Evolutionary conservation across 2,797 vertebrate genomes (phyloP).

Genomic region (Lacerta viridis): DNA sequence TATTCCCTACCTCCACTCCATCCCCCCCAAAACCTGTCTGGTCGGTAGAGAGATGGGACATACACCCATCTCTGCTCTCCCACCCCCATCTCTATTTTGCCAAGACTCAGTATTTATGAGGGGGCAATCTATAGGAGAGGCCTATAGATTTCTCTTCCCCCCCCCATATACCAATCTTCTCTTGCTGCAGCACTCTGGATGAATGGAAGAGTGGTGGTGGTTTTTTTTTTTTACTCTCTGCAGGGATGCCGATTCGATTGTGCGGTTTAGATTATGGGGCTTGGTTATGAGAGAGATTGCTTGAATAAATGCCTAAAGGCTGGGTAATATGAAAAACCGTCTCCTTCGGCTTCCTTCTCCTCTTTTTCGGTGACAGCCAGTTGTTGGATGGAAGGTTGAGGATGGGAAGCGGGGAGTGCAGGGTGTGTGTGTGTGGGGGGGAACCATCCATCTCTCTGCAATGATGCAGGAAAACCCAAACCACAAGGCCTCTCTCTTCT

Average conservation of each 20-base stretch:
- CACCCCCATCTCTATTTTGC: not conserved
- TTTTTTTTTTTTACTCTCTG: slow-evolving; percentile 11
- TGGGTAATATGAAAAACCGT: not conserved
- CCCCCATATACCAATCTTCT: not conserved
- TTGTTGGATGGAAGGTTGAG: slow-evolving; percentile 11
- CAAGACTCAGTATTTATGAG: not conserved
- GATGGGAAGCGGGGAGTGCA: not conserved
- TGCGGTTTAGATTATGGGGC: slow-evolving; percentile 33
- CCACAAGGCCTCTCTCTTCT: slow-evolving; percentile 5
- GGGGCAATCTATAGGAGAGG: slow-evolving; percentile 3
- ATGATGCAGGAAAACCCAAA: slow-evolving; percentile 48
- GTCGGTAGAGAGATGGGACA: no score
- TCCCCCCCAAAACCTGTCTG: not conserved
- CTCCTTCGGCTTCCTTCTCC: not conserved
- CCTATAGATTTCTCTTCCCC: slow-evolving; percentile 15
- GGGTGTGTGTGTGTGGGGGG: not conserved
- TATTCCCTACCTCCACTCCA: not conserved
- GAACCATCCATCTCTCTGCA: slow-evolving; percentile 28
- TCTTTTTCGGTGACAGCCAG: not conserved
- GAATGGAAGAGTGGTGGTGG: slow-evolving; percentile 30
- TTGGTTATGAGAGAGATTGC: slow-evolving; percentile 11
- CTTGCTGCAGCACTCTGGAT: slow-evolving; percentile 47
- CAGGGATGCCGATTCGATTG: slow-evolving; percentile 43
- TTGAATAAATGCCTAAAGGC: slow-evolving; percentile 13
- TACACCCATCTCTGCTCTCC: not conserved